Conservation (phyloP, 2,888 invertebrate genomes). For the Lochmaea crataegi region DNA sequence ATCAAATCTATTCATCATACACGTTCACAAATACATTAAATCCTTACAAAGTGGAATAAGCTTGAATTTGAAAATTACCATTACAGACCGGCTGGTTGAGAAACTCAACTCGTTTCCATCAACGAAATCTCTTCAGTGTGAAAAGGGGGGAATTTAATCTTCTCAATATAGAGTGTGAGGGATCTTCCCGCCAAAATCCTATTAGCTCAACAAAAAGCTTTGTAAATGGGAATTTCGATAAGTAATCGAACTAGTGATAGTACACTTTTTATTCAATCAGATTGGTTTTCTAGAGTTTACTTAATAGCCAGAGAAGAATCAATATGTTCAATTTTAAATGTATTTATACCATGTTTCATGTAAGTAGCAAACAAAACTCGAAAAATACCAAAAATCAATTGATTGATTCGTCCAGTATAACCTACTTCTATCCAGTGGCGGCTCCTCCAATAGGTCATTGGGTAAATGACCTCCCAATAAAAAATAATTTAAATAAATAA, state of each 20-base stretch:
- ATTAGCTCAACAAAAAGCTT: constrained; percentile 41
- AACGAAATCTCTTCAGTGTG: constrained; percentile 29
- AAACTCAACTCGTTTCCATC: constrained; percentile 26
- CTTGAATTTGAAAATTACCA: constrained; percentile 25
- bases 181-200: constrained; percentile 38
- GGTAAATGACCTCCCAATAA: too few species aligned
- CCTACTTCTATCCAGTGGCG: too few species aligned
- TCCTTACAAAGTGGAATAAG: constrained; percentile 19
- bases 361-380: too few species aligned
- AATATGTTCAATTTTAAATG: too few species aligned
- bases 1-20: constrained; percentile 16
- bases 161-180: constrained; percentile 29
- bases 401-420: too few species aligned
- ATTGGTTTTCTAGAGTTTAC: constrained; percentile 41
- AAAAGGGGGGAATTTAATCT: constrained; percentile 30
- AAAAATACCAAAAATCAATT: too few species aligned
- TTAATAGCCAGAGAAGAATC: not conserved
- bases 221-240: constrained; percentile 44
- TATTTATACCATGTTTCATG: too few species aligned
- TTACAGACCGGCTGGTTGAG: constrained; percentile 18
- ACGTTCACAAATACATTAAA: constrained; percentile 16
- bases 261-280: constrained; percentile 45
- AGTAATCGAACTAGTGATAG: constrained; percentile 44
- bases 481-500: too few species aligned
- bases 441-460: too few species aligned